Evolutionary conservation across 2,797 vertebrate species (phyloP), one percentile per base, ranked within the genome.

Genomic region (Channallabes apus): DNA sequence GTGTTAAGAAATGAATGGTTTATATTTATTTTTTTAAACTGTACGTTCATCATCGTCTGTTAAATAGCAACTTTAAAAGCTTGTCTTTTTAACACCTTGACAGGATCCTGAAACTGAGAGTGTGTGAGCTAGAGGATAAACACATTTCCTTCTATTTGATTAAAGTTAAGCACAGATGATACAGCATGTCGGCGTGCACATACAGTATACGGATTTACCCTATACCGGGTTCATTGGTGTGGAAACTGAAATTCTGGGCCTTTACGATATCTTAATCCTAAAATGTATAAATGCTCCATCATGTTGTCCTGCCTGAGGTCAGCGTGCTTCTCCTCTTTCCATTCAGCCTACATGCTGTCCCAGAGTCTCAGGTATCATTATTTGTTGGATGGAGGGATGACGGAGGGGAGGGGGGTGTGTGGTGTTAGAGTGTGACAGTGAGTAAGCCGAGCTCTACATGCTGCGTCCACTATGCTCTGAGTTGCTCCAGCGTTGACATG

Each of bases 401-500:
- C 15, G 84, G 81, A 58, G 77, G 79, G 24, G 54, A 80, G 41
- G 41, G 14, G 58, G 46, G n/a, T n/a, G 22, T 6, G 72, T 54
- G 24, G 72, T n/a, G 76, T 24, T 56, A 64, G 61, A 68, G 75
- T 56, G 38, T 72, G 27, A n/a, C 24, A 18, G n/a, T 5, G 32
- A 73, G 15, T 6, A 80, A 24, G 62, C 35, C 15, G 58, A 64
- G 56, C 59, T 78, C 24, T 17, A 65, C 24, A 46, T 32, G 83
- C 75, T 82, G 67, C 58, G 61, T 73, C n/a, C 80, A 87, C 79
- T 83, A 78, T n/a, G 5, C 27, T 80, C 27, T 24, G 32, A 80
- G 72, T 6, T 29, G 54, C 46, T 6, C 1, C 61, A 83, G 32
- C 61, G 69, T 46, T 4, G 96, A 96, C 96, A 96, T 94, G 88